These are phyloP conservation scores for Bucco capensis DNA, from an alignment of 2,113 vertebrate species.

Conservation along the genomic window DNA sequence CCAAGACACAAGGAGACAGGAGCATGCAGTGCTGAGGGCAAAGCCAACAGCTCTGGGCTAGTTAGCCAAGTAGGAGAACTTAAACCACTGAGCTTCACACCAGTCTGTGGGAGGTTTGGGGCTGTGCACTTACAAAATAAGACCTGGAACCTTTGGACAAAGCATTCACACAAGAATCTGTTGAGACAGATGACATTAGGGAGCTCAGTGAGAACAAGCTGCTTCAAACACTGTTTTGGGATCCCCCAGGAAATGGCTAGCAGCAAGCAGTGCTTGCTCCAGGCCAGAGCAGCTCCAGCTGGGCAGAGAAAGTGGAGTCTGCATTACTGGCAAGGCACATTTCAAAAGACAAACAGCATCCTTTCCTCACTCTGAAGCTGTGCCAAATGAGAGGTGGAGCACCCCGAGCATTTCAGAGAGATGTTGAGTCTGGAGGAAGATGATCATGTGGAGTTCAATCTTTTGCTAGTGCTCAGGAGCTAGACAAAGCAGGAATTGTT, in stretches of 20 bases:
- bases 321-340: not conserved
- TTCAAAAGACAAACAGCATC: not conserved
- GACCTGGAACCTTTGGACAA: not conserved
- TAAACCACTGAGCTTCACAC: no score
- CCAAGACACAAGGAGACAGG: not conserved
- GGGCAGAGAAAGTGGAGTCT: not conserved
- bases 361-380: not conserved
- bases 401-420: not conserved
- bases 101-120: fast-evolving
- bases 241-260: not conserved
- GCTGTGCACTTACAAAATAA: not conserved
- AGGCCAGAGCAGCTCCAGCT: not conserved
- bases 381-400: not conserved
- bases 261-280: not conserved
- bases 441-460: not conserved
- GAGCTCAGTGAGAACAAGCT: not conserved
- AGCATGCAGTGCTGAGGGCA: not conserved
- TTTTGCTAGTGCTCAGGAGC: not conserved
- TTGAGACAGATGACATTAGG: not conserved
- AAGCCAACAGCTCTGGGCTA: not conserved
- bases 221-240: not conserved
- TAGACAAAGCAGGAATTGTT: not conserved
- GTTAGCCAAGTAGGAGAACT: not conserved
- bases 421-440: not conserved
- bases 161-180: not conserved